A percentile compares a stretch with the other conserved stretches of the same genome.
These are phyloP conservation scores for Ariopsis seemanni DNA, from an alignment of 2,113 vertebrate species.

Conservation along the genomic window DNA sequence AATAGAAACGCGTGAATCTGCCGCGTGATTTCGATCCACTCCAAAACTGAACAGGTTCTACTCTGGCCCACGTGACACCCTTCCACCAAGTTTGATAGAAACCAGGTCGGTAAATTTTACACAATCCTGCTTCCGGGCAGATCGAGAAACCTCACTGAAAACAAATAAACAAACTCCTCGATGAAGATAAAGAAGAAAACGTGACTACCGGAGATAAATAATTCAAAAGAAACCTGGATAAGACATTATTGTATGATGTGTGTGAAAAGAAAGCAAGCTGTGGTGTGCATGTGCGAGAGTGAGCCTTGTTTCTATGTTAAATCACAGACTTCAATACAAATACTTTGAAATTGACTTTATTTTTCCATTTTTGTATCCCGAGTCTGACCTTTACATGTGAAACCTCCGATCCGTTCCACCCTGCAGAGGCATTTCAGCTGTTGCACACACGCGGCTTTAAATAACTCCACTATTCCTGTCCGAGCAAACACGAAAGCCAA, in stretches of 20 bases:
- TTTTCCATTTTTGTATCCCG: not conserved
- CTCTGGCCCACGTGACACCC: too few species aligned
- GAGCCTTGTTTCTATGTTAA: not conserved
- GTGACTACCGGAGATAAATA: not conserved
- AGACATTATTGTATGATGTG: not conserved
- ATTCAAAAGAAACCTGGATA: not conserved
- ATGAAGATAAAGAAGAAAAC: not conserved
- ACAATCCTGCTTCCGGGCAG: too few species aligned
- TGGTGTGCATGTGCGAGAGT: not conserved
- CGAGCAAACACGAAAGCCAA: not conserved
- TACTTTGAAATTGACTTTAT: not conserved
- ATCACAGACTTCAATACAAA: not conserved
- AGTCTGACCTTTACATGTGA: not conserved
- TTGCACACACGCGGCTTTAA: not conserved
- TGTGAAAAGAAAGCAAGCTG: not conserved
- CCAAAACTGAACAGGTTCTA: too few species aligned
- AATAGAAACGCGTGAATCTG: too few species aligned
- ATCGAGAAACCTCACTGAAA: too few species aligned
- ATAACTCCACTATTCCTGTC: not conserved
- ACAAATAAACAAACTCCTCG: too few species aligned
- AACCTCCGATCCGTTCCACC: not conserved
- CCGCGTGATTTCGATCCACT: too few species aligned
- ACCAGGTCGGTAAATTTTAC: too few species aligned
- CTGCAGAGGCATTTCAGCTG: not conserved
- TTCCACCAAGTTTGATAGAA: too few species aligned